phyloP scores from a whole-genome alignment of 2,888 invertebrate genomes.

The Muschampia staudingeri region DNA sequence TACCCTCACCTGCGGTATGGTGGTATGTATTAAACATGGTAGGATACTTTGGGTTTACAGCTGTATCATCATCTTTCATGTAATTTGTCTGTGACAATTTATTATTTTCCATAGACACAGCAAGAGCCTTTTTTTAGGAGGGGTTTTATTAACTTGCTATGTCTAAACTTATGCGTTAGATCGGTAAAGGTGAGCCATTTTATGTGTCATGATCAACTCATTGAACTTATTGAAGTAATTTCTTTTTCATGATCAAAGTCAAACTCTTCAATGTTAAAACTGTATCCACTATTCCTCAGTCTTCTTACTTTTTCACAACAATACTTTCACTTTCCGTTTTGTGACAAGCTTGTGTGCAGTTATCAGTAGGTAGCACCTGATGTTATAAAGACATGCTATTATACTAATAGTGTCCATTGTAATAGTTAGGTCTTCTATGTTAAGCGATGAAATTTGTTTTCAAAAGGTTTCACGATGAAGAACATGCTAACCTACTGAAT shows the following conservation, averaged over 20 bases:
- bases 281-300: constrained; percentile 74
- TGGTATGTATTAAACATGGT: constrained; percentile 95
- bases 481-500: constrained; percentile 99
- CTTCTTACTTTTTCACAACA: constrained; percentile 74
- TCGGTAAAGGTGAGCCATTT: constrained; percentile 91
- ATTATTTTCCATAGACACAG: constrained; percentile 76
- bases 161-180: constrained; percentile 78
- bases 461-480: constrained; percentile 99
- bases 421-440: constrained; percentile 76
- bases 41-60: constrained; percentile 81
- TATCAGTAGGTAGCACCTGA: constrained; percentile 72
- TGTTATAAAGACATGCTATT: constrained; percentile 34
- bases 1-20: constrained; percentile 99
- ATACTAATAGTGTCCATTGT: constrained; percentile 31
- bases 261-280: constrained; percentile 85
- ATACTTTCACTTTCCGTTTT: constrained; percentile 64
- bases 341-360: constrained; percentile 66
- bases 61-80: constrained; percentile 63
- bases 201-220: constrained; percentile 82
- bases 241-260: constrained; percentile 86
- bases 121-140: constrained; percentile 72
- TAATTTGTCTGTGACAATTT: constrained; percentile 46
- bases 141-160: constrained; percentile 76
- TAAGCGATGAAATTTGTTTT: constrained; percentile 88
- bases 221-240: constrained; percentile 77